Base-by-base conservation (phyloP, 2,888 invertebrate genomes). In the Sinohyriopsis cumingii region DNA sequence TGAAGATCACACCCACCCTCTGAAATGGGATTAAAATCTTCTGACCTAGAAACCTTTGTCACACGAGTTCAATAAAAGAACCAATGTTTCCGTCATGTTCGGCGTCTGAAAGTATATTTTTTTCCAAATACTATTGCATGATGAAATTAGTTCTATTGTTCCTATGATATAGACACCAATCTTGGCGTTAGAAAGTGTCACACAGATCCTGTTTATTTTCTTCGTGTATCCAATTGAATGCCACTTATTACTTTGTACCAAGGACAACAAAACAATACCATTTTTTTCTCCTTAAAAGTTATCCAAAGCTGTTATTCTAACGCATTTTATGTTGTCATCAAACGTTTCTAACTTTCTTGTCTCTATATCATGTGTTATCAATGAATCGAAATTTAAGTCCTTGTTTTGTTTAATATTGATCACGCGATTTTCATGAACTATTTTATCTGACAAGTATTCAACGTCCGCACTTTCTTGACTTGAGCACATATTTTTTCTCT, bases 281-380 rank as follows among this genome's bases (percentile, higher is more conserved):
- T 88, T 89, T 75, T 89, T 88, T 73, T 88, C 87, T 24, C 88
- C 88, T 72, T 88, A 88, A 67, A 79, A 88, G 71, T 87, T 87
- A 72, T 88, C 88, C n/a, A 88, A 82, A 12, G 84, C 75, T 18
- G 79, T 80, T 5, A 86, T 65, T 60, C 80, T 69, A 19, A 86
- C 77, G 12, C 82, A 82, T 5, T 45, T 45, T 45, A 2, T 12
- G 45, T 45, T 45, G 45, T 45, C 45, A 45, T 45, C 45, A 45
- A 45, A 15, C 1, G 1, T 15, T 3, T 45, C 45, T 45, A 22
- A 56, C n/a, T 45, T 45, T 45, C 12, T 3, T 45, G 15, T 45
- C 15, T 45, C 45, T 45, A 15, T 15, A 45, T 45, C 45, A 12
- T 45, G 45, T 45, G 45, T 45, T 45, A 15, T 45, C 9, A 45